Base-by-base conservation (phyloP, 2,888 invertebrate genomes). In the Noctua pronuba region DNA sequence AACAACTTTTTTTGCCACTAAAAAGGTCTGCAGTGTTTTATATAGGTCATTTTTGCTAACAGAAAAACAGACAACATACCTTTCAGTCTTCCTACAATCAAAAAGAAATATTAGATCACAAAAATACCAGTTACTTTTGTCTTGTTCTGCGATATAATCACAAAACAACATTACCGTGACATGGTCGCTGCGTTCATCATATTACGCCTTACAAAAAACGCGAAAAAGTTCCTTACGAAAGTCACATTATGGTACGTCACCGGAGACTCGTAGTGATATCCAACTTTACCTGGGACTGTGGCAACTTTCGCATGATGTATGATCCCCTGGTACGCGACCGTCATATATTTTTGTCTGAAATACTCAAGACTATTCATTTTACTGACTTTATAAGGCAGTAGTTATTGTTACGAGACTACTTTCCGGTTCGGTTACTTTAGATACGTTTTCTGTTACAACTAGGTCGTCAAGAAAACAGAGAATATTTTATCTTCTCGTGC, bases 231-330 rank as follows among this genome's bases (percentile, higher is more conserved):
- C 83, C 73, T 84, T 72, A 76, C 74, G 72, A 87, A 90, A 89
- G 91, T 90, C 86, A 87, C 88, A 89, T 90, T 88, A 91, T 75
- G 86, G 85, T 74, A 80, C 75, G 90, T 90, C 91, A 83, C 91
- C 72, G 75, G 91, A 91, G 91, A 86, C 80, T 85, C 91, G 90
- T 91, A 89, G 87, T 85, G 89, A 91, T 90, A 89, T 87, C 86
- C 81, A 91, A 91, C 90, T 91, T 90, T 90, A 89, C 88, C 91
- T 86, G 90, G 78, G 74, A 87, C 86, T 82, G 85, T 85, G 70
- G 84, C 81, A 91, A 89, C 88, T 91, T 90, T 90, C 84, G 73
- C 77, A 81, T 90, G 90, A 91, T 89, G 86, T 90, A 90, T 89
- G 87, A 88, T 89, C 89, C 88, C 89, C 80, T 88, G 86, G 87